phyloP scores from a whole-genome alignment of 2,888 invertebrate genomes.

The Liopterus haemorrhoidalis region DNA sequence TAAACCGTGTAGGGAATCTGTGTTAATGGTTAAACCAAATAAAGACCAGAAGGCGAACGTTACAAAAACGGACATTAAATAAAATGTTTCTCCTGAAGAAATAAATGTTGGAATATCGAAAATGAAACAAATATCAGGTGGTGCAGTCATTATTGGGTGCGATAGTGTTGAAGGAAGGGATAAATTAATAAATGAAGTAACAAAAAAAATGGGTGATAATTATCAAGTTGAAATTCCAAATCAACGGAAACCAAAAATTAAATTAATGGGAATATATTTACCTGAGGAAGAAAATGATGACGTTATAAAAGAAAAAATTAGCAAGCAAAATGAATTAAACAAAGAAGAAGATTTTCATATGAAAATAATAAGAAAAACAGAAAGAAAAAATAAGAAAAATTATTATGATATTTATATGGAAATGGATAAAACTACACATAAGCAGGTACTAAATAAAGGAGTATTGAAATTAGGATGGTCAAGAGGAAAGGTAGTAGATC shows the following conservation, averaged over 20 bases:
- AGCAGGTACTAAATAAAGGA: not conserved
- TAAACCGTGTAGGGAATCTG: not conserved
- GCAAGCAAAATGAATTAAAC: not conserved
- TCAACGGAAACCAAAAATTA: not conserved
- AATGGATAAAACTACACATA: slow-evolving; percentile 3
- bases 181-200: not conserved
- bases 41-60: not conserved
- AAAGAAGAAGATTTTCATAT: slow-evolving; percentile 4
- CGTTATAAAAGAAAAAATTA: not conserved
- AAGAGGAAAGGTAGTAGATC: not conserved
- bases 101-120: not conserved
- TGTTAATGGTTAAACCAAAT: not conserved
- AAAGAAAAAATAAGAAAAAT: not conserved
- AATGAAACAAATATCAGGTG: slow-evolving; percentile 1
- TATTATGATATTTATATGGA: not conserved
- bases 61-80: slow-evolving; percentile 3
- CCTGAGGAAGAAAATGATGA: not conserved
- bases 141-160: slow-evolving; percentile 1
- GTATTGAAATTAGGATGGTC: not conserved
- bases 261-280: not conserved
- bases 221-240: not conserved
- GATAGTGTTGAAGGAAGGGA: not conserved
- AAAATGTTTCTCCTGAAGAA: not conserved
- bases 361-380: slow-evolving; percentile 3
- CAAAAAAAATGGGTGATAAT: not conserved